Base-by-base conservation (phyloP, 2,113 vertebrate species). In the Tor tambroides region DNA sequence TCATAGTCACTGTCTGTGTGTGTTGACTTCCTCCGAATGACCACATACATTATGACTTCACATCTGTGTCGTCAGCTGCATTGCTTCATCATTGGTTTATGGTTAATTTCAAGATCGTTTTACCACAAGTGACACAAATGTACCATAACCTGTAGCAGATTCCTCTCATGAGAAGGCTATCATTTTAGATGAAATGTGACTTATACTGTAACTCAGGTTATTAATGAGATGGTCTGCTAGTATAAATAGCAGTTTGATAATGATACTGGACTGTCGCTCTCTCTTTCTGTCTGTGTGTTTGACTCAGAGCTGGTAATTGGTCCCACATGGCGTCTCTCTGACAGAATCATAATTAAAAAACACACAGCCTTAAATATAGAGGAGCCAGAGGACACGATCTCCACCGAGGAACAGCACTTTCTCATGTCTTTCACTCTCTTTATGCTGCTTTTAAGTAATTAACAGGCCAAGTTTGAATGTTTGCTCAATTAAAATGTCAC, bases 181-280 rank as follows among this genome's bases (percentile, higher is more conserved):
- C 32, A n/a, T 74, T 74, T 69, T 69, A 35, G 19, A 35, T 74
- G 12, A 35, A 35, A 19, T 71, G 7, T 35, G 30, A 71, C 3
- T 19, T 19, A 17, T 69, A 54, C 43, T 19, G 17, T 6, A 71
- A 19, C 10, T 72, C 10, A 9, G 71, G 71, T 74, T 41, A 41
- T 38, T 63, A 88, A 7, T 14, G 41, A 81, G 23, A 14, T 75
- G 77, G 54, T 35, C 35, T 1, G 9, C 71, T 14, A 17, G 26
- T 26, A 51, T 78, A 67, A 30, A 56, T 75, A 61, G 72, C 14
- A 2, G 19, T 85, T 76, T 28, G n/a, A 30, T 59, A 35, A 59
- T 59, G 49, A 19, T 49, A 84, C 85, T 80, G 80, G 85, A 67
- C 74, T 65, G 51, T 59, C 28, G 56, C 74, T 65, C 30, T 56